Evolutionary conservation across 2,797 vertebrate species (phyloP).

Genomic region (Macroramphosus scolopax): DNA sequence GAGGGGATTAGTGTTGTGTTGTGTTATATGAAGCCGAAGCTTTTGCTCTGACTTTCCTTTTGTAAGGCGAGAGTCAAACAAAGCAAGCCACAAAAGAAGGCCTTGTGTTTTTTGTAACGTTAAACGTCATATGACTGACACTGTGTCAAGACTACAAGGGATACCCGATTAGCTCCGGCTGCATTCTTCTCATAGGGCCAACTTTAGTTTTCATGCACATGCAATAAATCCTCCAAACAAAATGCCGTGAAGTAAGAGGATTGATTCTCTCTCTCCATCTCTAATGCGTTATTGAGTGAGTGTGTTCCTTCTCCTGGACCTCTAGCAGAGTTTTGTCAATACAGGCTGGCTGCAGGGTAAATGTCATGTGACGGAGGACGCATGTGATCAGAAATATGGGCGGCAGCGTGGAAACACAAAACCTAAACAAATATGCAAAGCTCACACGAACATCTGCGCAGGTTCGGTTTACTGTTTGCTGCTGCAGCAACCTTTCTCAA

Average conservation of each 20-base stretch:
- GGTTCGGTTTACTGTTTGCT: background rate
- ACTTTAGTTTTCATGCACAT: background rate
- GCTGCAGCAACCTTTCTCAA: background rate
- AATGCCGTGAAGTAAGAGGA: constrained; percentile 17
- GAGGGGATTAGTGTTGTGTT: constrained; percentile 37
- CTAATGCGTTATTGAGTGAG: constrained; percentile 49
- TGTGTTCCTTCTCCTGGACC: constrained; percentile 18
- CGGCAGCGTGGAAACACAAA: constrained; percentile 30
- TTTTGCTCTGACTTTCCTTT: constrained; percentile 22
- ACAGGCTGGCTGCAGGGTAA: constrained; percentile 55
- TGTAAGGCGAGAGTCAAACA: constrained; percentile 36
- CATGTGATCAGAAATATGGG: constrained; percentile 47
- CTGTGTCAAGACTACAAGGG: constrained; percentile 4
- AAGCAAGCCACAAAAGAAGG: constrained; percentile 36
- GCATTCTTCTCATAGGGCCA: constrained; percentile 7
- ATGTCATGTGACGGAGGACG: constrained; percentile 59
- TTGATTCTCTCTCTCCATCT: constrained; percentile 8
- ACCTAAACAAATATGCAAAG: constrained; percentile 36
- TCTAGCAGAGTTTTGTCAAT: constrained; percentile 63
- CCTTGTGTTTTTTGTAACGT: constrained; percentile 36
- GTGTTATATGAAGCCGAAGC: background rate
- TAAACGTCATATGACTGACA: constrained; percentile 31
- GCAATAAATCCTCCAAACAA: constrained; percentile 13
- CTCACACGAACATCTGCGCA: constrained; percentile 11
- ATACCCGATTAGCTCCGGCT: constrained; percentile 1